Percentiles rank a stretch among this genome's conserved stretches.
Evolutionary conservation across 2,888 invertebrate species (phyloP).

Genomic region (Parnassius smintheus): DNA sequence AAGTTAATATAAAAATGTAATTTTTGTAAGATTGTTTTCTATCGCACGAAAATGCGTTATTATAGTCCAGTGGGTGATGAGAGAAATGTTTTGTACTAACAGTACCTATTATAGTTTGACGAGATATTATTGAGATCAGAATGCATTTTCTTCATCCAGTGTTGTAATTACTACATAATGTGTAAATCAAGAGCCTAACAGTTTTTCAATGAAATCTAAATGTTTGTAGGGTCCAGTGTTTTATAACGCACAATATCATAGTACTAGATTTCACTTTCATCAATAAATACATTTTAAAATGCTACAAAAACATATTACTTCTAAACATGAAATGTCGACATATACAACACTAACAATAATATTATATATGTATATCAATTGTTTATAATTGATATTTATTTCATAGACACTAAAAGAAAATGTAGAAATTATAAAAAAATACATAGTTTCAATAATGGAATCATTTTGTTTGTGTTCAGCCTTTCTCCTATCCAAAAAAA

Average conservation of each 20-base stretch:
- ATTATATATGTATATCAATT: conserved; percentile 62
- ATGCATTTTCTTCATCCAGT: conserved; percentile 77
- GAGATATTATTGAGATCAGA: conserved; percentile 55
- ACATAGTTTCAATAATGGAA: conserved; percentile 77
- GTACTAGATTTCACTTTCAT: conserved; percentile 76
- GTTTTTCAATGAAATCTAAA: conserved; percentile 77
- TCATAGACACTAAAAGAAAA: conserved; percentile 76
- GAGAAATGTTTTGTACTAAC: conserved; percentile 53
- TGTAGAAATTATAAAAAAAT: conserved; percentile 78
- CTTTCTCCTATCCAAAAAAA: conserved; percentile 9
- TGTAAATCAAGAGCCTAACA: conserved; percentile 75
- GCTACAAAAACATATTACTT: conserved; percentile 67
- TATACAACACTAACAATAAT: conserved; percentile 74
- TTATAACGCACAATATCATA: conserved; percentile 79
- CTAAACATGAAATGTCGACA: conserved; percentile 72
- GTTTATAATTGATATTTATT: conserved; percentile 79
- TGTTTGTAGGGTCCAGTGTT: conserved; percentile 81
- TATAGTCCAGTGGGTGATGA: conserved; percentile 60
- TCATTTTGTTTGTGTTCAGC: conserved; percentile 50
- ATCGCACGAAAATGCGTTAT: conserved; percentile 54
- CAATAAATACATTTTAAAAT: conserved; percentile 55
- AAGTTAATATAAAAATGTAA: conserved; percentile 79
- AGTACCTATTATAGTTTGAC: conserved; percentile 48
- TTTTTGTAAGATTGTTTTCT: conserved; percentile 76
- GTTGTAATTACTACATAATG: conserved; percentile 67